Evolutionary conservation across 2,888 invertebrate genomes (phyloP), one percentile per base, ranked within the genome.

Genomic region (Ormyrus rosae): DNA sequence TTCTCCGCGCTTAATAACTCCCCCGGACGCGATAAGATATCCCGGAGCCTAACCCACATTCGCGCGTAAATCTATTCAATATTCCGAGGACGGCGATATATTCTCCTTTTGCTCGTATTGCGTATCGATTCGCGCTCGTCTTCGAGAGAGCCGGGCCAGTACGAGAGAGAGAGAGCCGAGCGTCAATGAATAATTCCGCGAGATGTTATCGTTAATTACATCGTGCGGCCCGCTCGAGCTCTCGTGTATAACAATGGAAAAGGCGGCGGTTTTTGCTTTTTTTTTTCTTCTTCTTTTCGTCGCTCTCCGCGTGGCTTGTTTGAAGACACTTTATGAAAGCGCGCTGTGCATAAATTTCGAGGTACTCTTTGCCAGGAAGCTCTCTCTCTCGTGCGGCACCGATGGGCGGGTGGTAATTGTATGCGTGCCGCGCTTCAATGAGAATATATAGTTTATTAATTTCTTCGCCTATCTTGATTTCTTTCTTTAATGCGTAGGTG

Each of bases 121-220:
- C 55, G 46, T 51, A 46, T 34, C 45, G 19, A 58, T 45, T 64
- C 58, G 70, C 50, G 48, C n/a, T 51, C 19, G 19, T 6, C 9
- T 46, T 48, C 13, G 58, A 48, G 58, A 9, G 56, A 8, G 48
- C 8, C 8, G 63, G 8, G 63, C 11, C 46, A 48, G 48, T 70
- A 46, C 46, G 2, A 1, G 67, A 63, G 63, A 63, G 63, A 2
- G 34, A 46, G 45, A 11, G 60, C 9, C 11, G 51, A 63, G 69
- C 69, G 84, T 86, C 87, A 87, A 88, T 89, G 88, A 89, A 88
- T 88, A 87, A 88, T 89, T 87, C 85, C 83, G 82, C 80, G 84
- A 88, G 89, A 89, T 88, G 85, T 84, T 89, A 89, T 89, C 88
- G 87, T 87, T 89, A 89, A 89, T 89, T 89, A 88, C 85, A 87